A percentile compares a stretch with the other conserved stretches of the same genome.
Evolutionary conservation across 2,797 vertebrate genomes (phyloP).

Genomic region (Myotis pilosus): DNA sequence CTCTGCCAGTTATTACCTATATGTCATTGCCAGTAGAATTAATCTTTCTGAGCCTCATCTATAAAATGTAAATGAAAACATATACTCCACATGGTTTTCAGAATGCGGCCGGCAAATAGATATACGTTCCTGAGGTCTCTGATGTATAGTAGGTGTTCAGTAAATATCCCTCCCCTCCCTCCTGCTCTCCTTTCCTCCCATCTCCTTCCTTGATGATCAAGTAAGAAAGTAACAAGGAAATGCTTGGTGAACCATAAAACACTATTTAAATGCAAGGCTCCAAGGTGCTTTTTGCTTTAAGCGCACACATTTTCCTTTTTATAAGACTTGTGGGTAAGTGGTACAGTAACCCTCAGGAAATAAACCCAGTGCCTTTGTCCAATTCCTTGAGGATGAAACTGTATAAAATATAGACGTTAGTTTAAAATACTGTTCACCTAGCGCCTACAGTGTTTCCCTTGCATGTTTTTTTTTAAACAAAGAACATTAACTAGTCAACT

Average conservation of each 20-base stretch:
- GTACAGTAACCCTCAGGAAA: not conserved
- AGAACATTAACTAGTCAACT: constrained; percentile 37
- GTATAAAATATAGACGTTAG: constrained; percentile 22
- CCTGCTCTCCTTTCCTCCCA: not conserved
- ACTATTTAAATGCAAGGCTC: not conserved
- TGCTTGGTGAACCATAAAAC: not conserved
- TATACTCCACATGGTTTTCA: not conserved
- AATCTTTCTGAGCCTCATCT: constrained; percentile 6
- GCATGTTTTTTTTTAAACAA: constrained; percentile 48
- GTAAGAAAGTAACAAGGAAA: not conserved
- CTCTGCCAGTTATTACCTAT: not conserved
- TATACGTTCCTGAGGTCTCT: not conserved
- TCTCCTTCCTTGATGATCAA: constrained; percentile 1
- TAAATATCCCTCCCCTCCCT: not conserved
- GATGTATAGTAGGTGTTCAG: not conserved
- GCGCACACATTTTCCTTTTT: constrained; percentile 5
- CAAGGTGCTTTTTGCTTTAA: constrained; percentile 8
- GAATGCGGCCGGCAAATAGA: not conserved
- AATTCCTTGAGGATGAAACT: constrained; percentile 45
- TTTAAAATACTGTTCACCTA: constrained; percentile 8
- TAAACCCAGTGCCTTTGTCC: not conserved
- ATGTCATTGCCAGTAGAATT: not conserved
- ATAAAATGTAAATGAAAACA: not conserved
- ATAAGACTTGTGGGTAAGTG: not conserved
- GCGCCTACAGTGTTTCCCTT: constrained; percentile 32